phyloP scores from a whole-genome alignment of 2,797 vertebrate genomes.

The Lerista edwardsae region DNA sequence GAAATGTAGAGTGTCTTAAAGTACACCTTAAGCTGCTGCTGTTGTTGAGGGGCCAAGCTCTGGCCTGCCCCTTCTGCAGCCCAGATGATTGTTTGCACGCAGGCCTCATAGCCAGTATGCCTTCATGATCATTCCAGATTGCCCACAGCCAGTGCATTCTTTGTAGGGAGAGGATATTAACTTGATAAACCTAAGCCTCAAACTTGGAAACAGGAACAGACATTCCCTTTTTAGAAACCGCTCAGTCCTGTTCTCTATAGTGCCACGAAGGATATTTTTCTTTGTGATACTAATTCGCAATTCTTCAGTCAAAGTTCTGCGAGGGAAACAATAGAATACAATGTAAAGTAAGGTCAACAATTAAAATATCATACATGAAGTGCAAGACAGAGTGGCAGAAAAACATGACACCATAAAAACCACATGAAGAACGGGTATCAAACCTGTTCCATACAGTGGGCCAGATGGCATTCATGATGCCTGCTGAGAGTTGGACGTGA shows the following conservation, averaged over 20 bases:
- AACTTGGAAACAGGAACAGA: slow-evolving; percentile 37
- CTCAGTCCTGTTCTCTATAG: neutral
- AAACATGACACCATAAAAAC: too few relatives aligned
- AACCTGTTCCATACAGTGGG: too few relatives aligned
- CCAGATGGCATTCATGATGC: too few relatives aligned
- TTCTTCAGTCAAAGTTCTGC: too few relatives aligned
- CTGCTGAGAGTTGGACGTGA: too few relatives aligned
- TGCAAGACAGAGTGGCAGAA: too few relatives aligned
- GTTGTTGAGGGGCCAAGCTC: too few relatives aligned
- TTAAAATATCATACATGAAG: too few relatives aligned
- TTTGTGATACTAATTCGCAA: too few relatives aligned
- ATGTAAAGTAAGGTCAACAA: too few relatives aligned
- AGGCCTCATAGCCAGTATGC: slow-evolving; percentile 46
- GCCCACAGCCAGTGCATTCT: slow-evolving; percentile 69
- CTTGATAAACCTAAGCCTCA: slow-evolving; percentile 33
- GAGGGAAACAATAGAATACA: too few relatives aligned
- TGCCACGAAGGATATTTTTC: neutral
- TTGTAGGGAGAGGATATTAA: slow-evolving; percentile 72
- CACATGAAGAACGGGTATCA: too few relatives aligned
- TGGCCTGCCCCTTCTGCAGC: slow-evolving; percentile 54
- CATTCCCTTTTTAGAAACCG: neutral
- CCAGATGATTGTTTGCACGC: slow-evolving; percentile 65
- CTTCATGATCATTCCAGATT: slow-evolving; percentile 63
- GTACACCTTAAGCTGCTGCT: neutral
- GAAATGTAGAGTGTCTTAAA: neutral